Base-by-base conservation (phyloP, 2,888 invertebrate species). In the Xanthia togata region DNA sequence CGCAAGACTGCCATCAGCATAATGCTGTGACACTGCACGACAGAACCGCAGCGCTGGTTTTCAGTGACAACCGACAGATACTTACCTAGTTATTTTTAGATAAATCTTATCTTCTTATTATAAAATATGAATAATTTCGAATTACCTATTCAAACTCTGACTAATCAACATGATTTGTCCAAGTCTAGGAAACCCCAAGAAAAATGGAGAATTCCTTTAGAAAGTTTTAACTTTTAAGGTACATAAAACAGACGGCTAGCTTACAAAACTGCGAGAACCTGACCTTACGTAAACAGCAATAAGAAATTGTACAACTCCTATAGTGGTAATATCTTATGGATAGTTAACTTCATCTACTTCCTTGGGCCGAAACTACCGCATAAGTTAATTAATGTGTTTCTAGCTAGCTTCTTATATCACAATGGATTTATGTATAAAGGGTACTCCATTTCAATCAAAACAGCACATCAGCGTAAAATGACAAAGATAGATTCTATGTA, bases 341-440 rank as follows among this genome's bases (percentile, higher is more conserved):
- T 68, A 47, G 62, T 38, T 67, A 31, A 17, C 53, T 44, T 47
- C 31, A 31, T 20, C 4, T 20, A 63, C 50, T 73, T 81, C 47
- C 73, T 74, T 44, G 5, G 20, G 11, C 26, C 55, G 41, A 60
- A 77, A 59, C 67, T 78, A 57, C 78, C 72, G 35, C 31, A 73
- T 70, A 70, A 41, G n/a, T 31, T 81, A 75, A 76, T 74, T 50
- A 73, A 64, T 60, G 20, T 55, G 44, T 55, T 59, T 38, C 38
- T 14, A 64, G 50, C 31, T 50, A 55, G 76, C 55, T 26, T 82
- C 70, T 62, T 76, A 73, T 70, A 67, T 62, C 65, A 73, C 65
- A 73, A 78, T 70, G 17, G 47, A 57, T 17, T 35, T 35, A 55
- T 47, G 26, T 44, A 41, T 60, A 55, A 50, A 26, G n/a, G 3